Evolutionary conservation across 2,888 invertebrate species (phyloP).

Genomic region (Acronicta aceris): DNA sequence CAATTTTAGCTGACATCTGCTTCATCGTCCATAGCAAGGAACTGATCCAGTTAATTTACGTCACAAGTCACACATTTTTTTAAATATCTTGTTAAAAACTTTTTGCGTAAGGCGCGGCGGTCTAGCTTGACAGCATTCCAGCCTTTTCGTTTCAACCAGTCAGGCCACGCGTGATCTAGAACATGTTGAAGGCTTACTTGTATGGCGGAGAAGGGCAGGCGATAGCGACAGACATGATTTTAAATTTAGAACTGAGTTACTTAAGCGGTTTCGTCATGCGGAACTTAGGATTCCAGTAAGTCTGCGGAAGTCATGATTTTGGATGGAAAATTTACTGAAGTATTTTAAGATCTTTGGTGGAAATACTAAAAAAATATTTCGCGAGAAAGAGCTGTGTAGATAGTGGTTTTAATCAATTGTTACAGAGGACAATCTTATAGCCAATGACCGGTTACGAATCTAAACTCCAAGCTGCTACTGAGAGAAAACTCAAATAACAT

Average conservation of each 20-base stretch:
- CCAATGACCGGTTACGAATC: no score
- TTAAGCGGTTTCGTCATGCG: background rate
- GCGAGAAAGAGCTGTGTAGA: no score
- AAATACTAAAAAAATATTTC: no score
- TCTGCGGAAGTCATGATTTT: conserved; percentile 6
- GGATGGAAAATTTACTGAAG: background rate
- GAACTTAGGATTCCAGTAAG: background rate
- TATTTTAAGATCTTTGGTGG: background rate
- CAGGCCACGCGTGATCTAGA: conserved; percentile 68
- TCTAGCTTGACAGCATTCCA: conserved; percentile 58
- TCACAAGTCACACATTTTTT: background rate
- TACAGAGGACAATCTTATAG: no score
- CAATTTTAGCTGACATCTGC: background rate
- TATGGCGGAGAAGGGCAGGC: conserved; percentile 53
- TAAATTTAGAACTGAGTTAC: conserved; percentile 1
- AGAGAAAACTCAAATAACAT: no score
- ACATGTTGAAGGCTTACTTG: conserved; percentile 65
- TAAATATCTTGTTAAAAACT: conserved; percentile 17
- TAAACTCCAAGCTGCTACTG: no score
- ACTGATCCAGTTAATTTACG: background rate
- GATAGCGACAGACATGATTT: conserved; percentile 8
- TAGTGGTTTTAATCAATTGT: no score
- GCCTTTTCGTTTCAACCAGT: conserved; percentile 61
- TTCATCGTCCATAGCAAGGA: background rate
- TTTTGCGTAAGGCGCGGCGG: conserved; percentile 52